A percentile compares a stretch with the other conserved stretches of the same genome.
Evolutionary conservation across 2,888 invertebrate species (phyloP).

Genomic region (Lutraria lutraria): DNA sequence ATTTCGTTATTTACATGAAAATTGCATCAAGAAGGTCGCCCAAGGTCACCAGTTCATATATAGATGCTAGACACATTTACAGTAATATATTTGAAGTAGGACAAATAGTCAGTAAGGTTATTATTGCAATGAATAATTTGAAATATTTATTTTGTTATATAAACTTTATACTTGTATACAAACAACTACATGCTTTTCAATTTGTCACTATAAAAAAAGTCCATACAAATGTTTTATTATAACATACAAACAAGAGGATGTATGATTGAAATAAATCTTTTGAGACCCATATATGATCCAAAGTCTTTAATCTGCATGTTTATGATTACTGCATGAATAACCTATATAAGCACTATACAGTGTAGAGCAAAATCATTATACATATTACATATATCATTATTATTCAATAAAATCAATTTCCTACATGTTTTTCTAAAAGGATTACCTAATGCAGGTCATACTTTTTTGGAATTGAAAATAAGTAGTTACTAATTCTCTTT

Average conservation of each 20-base stretch:
- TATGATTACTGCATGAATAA: no score
- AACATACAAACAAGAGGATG: neutral
- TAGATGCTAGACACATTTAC: neutral
- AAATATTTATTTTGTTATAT: no score
- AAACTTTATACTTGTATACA: neutral
- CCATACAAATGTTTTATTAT: neutral
- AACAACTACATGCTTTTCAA: neutral
- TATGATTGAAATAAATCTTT: neutral
- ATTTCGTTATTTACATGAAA: neutral
- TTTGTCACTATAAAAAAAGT: neutral
- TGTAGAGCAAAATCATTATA: no score
- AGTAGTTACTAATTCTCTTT: no score
- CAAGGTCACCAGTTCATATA: neutral
- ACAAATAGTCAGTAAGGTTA: neutral
- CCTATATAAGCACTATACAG: no score
- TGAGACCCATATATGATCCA: neutral
- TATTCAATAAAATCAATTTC: no score
- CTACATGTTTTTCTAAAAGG: no score
- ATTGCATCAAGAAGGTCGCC: neutral
- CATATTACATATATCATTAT: no score
- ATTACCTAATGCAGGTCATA: no score
- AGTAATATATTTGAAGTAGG: neutral
- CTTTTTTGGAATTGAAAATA: no score
- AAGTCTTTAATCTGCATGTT: no score
- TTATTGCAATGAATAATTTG: neutral